These are phyloP conservation scores for Ceratina australensis DNA, from an alignment of 1,140 invertebrate genomes.

Conservation along the genomic window DNA sequence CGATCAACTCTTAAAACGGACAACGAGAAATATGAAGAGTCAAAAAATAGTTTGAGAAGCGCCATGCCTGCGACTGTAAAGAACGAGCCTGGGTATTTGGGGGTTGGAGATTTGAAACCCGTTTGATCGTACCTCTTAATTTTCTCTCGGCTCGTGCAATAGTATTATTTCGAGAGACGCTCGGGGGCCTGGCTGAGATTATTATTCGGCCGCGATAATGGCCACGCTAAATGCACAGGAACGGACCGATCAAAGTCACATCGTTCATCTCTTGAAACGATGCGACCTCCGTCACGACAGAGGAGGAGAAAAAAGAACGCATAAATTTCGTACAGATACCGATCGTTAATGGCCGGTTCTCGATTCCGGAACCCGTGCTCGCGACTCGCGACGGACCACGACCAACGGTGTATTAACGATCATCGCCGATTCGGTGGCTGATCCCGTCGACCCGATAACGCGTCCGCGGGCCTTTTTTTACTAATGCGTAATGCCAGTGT, in stretches of 20 bases:
- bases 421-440: conserved; percentile 41
- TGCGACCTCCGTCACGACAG: background rate
- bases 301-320: background rate
- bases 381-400: conserved; percentile 6
- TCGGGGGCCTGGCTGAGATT: conserved; percentile 31
- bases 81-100: too few relatives aligned
- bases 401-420: conserved; percentile 38
- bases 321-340: conserved; percentile 5
- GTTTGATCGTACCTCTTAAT: too few relatives aligned
- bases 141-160: too few relatives aligned
- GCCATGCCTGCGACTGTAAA: too few relatives aligned
- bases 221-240: conserved; percentile 47
- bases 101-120: too few relatives aligned
- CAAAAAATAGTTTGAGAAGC: too few relatives aligned
- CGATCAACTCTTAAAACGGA: too few relatives aligned
- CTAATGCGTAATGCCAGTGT: conserved; percentile 50
- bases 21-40: too few relatives aligned
- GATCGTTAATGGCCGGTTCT: conserved; percentile 45
- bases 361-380: conserved; percentile 10
- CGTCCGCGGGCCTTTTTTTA: conserved; percentile 14
- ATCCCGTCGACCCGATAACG: conserved; percentile 33
- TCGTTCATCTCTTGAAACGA: conserved; percentile 48
- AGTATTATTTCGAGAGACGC: conserved; percentile 15
- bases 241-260: conserved; percentile 57
- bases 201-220: conserved; percentile 51